Evolutionary conservation across 2,888 invertebrate species (phyloP), one percentile per base, ranked within the genome.

Genomic region (Acanthosoma haemorrhoidale): DNA sequence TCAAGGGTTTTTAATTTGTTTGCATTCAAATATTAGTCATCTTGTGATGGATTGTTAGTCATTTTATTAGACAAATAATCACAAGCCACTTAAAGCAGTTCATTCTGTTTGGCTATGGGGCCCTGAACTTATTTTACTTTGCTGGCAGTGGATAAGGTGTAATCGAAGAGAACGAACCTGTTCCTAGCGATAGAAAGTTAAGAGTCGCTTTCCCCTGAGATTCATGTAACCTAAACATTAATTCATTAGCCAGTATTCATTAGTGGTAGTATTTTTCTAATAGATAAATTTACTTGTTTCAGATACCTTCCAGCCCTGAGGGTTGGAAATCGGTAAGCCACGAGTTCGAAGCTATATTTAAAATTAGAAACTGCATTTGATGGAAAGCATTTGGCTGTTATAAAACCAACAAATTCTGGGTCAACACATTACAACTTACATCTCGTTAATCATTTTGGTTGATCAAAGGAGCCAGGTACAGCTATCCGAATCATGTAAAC

Each of bases 21-120:
- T 31, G 51, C 73, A 29, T 36, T 70, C 8, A 59, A 59, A 61
- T 60, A 60, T 43, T 36, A 31, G 39, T 6, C 51, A 41, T 38
- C 36, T 15, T 51, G 36, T 39, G 32, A 43, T 34, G 16, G 39
- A 38, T 43, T 60, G 18, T 34, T 29, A n/a, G n/a, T n/a, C n/a
- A n/a, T n/a, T 57, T 61, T 43, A 63, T 15, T 67, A 21, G 51
- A 51, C 16, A 67, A 34, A 15, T 51, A 58, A 43, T 32, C 25
- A 71, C 63, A 68, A 31, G 70, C 67, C 60, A 43, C 59, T 36
- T 66, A 36, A 36, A 70, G n/a, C n/a, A n/a, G 70, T 59, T 70
- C 36, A 34, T 72, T 72, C 67, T 70, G 70, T 68, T 39, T 39
- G 16, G 16, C 5, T 16, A 16, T 39, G 39, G 39, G 16, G 6